Evolutionary conservation across 1,140 invertebrate genomes (phyloP).

Genomic region (Drosophila novamexicana): DNA sequence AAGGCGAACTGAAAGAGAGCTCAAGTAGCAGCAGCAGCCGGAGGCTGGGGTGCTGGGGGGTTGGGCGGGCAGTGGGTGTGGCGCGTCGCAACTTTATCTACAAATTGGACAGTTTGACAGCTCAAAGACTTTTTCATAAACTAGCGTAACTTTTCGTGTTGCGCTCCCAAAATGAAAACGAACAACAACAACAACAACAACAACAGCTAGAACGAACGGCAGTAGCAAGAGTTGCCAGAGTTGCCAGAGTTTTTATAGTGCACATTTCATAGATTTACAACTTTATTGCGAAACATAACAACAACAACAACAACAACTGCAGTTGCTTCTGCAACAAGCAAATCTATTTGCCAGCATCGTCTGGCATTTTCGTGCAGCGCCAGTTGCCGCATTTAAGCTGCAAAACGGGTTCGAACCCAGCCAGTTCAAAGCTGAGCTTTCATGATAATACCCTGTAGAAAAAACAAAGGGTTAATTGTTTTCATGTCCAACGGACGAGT

Average conservation of each 20-base stretch:
- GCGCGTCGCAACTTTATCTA: conserved; percentile 55
- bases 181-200: conserved; percentile 23
- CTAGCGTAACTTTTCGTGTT: conserved; percentile 57
- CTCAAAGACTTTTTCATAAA: conserved; percentile 63
- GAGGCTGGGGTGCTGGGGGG: neutral
- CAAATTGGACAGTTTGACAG: conserved; percentile 65
- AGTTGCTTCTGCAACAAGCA: conserved; percentile 1
- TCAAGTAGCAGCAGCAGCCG: neutral
- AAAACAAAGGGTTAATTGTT: no score
- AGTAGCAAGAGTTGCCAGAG: neutral
- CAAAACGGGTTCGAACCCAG: no score
- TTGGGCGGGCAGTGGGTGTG: neutral
- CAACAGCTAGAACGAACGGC: neutral
- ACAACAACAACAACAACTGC: conserved; percentile 5
- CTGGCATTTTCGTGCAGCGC: neutral
- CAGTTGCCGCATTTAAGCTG: no score
- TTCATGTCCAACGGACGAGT: no score
- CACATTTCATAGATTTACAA: conserved; percentile 48
- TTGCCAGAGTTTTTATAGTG: conserved; percentile 18
- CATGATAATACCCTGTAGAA: no score
- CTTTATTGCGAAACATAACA: conserved; percentile 10
- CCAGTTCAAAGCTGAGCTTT: no score
- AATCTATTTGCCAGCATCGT: neutral
- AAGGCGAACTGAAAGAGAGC: conserved; percentile 14
- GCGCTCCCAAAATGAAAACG: conserved; percentile 41